Evolutionary conservation across 1,140 invertebrate species (phyloP).

Genomic region (Asbolus verrucosus): DNA sequence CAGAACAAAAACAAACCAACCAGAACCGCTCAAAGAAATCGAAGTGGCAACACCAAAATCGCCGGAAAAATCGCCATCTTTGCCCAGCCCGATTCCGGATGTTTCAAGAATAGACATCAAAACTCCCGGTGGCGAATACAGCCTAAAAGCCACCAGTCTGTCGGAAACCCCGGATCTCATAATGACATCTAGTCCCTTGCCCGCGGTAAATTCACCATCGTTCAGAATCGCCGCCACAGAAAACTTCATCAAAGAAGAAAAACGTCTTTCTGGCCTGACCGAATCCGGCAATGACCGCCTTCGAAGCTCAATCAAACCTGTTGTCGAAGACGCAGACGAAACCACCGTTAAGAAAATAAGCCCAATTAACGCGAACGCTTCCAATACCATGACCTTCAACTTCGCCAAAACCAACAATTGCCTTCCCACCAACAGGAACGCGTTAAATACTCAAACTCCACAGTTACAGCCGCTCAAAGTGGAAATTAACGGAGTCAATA

Average conservation of each 20-base stretch:
- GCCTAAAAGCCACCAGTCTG: constrained; percentile 35
- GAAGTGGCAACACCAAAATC: constrained; percentile 55
- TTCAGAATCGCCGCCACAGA: constrained; percentile 51
- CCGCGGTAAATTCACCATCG: constrained; percentile 50
- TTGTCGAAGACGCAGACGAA: constrained; percentile 63
- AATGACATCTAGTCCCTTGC: constrained; percentile 61
- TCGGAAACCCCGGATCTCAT: constrained; percentile 63
- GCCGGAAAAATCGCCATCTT: constrained; percentile 55
- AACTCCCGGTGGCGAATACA: constrained; percentile 20
- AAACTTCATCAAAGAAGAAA: constrained; percentile 58
- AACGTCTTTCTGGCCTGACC: background rate
- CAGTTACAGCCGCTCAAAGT: constrained; percentile 53
- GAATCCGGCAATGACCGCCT: background rate
- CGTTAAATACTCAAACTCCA: constrained; percentile 46
- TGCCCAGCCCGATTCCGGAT: constrained; percentile 61
- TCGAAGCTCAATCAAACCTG: too few relatives aligned
- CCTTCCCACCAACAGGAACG: constrained; percentile 50
- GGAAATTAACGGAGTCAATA: constrained; percentile 50
- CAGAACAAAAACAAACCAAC: too few relatives aligned
- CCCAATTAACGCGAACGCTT: constrained; percentile 68
- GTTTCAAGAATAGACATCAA: constrained; percentile 56
- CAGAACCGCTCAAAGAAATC: too few relatives aligned
- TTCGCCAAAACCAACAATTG: constrained; percentile 44
- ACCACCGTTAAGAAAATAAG: constrained; percentile 75
- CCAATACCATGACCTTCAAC: constrained; percentile 43